These are phyloP conservation scores for Orthochromis indermauri DNA, from an alignment of 2,113 vertebrate genomes.

Conservation along the genomic window DNA sequence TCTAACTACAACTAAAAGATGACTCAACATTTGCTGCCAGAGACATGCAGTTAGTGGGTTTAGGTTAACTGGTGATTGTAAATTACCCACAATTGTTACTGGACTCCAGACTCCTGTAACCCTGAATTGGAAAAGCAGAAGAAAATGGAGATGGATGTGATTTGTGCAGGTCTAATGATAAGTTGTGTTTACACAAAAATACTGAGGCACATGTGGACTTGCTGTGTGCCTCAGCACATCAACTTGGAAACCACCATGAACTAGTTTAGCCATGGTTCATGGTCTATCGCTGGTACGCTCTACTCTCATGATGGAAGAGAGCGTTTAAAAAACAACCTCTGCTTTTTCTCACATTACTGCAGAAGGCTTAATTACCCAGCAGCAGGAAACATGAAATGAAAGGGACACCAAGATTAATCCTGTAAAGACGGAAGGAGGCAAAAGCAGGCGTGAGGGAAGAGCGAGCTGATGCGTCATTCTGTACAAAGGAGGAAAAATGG, in stretches of 20 bases:
- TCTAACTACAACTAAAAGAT: neutral
- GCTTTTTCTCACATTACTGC: neutral
- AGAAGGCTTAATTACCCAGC: neutral
- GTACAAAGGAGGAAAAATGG: neutral
- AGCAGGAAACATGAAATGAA: constrained; percentile 12
- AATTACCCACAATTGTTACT: neutral
- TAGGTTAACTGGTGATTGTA: neutral
- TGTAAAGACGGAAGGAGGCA: neutral
- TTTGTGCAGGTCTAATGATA: neutral
- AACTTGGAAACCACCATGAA: neutral
- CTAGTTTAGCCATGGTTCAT: neutral
- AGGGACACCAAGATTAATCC: constrained; percentile 11
- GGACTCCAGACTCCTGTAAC: neutral
- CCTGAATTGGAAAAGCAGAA: neutral
- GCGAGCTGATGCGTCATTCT: neutral
- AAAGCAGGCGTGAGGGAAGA: neutral
- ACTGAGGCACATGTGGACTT: neutral
- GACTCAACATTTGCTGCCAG: neutral
- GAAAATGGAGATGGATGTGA: neutral
- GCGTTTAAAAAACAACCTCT: neutral
- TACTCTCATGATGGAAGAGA: neutral
- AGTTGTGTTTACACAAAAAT: neutral
- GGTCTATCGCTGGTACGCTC: neutral
- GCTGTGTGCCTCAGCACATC: neutral
- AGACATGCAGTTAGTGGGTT: neutral